Evolutionary conservation across 2,888 invertebrate genomes (phyloP), one percentile per base, ranked within the genome.

Genomic region (Euplagia quadripunctaria): DNA sequence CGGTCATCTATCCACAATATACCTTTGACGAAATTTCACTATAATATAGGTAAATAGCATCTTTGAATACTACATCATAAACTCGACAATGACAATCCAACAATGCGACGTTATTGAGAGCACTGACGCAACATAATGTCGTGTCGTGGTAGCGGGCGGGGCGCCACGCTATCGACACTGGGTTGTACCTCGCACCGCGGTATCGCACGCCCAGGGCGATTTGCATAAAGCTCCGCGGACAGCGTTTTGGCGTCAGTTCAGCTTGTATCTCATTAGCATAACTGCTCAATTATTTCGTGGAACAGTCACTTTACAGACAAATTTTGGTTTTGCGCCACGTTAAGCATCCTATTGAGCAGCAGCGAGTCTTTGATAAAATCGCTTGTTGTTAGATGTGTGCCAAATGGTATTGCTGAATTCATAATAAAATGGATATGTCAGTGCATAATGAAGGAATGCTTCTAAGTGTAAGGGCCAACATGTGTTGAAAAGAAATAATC

Each of bases 221-320:
- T 94, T 92, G 93, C 94, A 94, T 94, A 93, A 94, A 93, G 91
- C 93, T 88, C 86, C 88, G 89, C 90, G 91, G 91, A 93, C 94
- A 94, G 76, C 91, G 92, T 91, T 92, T 91, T 92, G 93, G 94
- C 94, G 92, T 93, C 91, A 90, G 91, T 93, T 93, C 93, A 93
- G 91, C 91, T 89, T 91, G 92, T 93, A 87, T 84, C 92, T 93
- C 92, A 94, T 94, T 95, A 94, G 89, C 94, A 94, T 95, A 95
- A 94, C 94, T 93, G 93, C 94, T 93, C 94, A 94, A 94, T 94
- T 94, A 94, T 94, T 93, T 94, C 91, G 92, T 89, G 88, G 91
- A 92, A 93, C 92, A 93, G 91, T 91, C 92, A 92, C 91, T 94
- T 93, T 91, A 91, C 92, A 91, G 91, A 91, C 87, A 90, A 90